phyloP scores from a whole-genome alignment of 2,113 vertebrate genomes.

The Saimiri boliviensis region DNA sequence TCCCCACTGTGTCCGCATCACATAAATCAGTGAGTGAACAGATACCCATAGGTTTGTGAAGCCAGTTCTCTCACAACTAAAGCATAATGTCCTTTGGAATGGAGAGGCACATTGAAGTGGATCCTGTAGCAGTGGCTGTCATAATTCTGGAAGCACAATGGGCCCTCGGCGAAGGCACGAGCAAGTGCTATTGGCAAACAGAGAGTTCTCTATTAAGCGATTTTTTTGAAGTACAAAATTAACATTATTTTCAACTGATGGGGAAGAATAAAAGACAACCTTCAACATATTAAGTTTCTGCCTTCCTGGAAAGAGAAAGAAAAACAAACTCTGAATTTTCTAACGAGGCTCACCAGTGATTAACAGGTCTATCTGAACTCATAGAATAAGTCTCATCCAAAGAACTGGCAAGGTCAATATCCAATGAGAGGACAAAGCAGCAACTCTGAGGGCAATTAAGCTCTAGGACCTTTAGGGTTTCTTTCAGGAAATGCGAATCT shows the following conservation, averaged over 20 bases:
- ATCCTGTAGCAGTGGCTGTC: background rate
- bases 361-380: background rate
- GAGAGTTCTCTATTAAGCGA: background rate
- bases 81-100: background rate
- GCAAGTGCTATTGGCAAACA: background rate
- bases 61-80: background rate
- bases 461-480: background rate
- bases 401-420: background rate
- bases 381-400: background rate
- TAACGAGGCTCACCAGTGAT: background rate
- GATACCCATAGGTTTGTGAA: background rate
- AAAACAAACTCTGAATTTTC: background rate
- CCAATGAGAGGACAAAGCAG: background rate
- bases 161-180: background rate
- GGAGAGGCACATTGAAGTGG: background rate
- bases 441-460: background rate
- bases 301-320: background rate
- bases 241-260: background rate
- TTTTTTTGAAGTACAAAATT: background rate
- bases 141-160: background rate
- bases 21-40: conserved; percentile 42
- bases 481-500: conserved; percentile 15
- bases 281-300: background rate
- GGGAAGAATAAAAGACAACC: background rate
- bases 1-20: conserved; percentile 32